phyloP scores from a whole-genome alignment of 92 coral and sea anemone genomes.

The Epizoanthus illoricatus region DNA sequence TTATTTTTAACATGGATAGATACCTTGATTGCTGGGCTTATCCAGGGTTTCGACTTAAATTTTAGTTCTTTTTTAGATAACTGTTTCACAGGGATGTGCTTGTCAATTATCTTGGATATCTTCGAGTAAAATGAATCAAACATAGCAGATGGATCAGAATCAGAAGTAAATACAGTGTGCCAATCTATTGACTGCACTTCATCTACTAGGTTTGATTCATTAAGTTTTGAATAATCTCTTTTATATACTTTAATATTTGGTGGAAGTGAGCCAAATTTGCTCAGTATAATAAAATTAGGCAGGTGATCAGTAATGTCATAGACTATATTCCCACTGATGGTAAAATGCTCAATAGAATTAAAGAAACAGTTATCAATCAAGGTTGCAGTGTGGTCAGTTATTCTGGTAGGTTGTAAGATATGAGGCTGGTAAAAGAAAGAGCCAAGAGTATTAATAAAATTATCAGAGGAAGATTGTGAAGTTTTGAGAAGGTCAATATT shows the following conservation, averaged over 20 bases:
- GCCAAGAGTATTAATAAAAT: too few relatives aligned
- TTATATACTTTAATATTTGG: constrained; percentile 16
- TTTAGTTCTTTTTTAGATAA: constrained; percentile 39
- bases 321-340: constrained; percentile 59
- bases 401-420: constrained; percentile 25
- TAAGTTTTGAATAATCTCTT: constrained; percentile 48
- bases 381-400: constrained; percentile 39
- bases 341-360: constrained; percentile 12
- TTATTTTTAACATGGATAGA: constrained; percentile 46
- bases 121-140: constrained; percentile 43
- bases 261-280: constrained; percentile 53
- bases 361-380: constrained; percentile 27
- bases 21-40: constrained; percentile 23
- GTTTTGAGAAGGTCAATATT: too few relatives aligned
- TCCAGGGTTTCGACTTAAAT: constrained; percentile 47
- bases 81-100: constrained; percentile 38
- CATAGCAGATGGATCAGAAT: constrained; percentile 38
- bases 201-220: constrained; percentile 45
- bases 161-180: constrained; percentile 7
- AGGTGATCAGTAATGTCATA: constrained; percentile 2
- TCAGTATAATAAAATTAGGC: constrained; percentile 47
- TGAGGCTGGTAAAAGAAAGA: too few relatives aligned
- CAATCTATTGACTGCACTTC: constrained; percentile 26
- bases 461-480: too few relatives aligned
- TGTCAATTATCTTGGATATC: constrained; percentile 42